Evolutionary conservation across 2,888 invertebrate species (phyloP).

Genomic region (Taphrorychus bicolor): DNA sequence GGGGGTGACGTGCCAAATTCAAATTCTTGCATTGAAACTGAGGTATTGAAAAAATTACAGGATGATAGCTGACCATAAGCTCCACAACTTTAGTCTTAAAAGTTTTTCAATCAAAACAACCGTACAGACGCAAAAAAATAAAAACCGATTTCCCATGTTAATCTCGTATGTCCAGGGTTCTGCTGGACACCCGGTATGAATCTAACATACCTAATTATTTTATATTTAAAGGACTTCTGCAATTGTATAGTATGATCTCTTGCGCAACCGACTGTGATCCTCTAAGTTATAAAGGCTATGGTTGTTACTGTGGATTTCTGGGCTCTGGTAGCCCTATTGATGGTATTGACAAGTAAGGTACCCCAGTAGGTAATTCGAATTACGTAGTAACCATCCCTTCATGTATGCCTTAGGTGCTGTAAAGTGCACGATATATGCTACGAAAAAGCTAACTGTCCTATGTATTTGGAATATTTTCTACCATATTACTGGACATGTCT

Average conservation of each 20-base stretch:
- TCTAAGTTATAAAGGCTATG: constrained; percentile 83
- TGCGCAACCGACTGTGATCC: constrained; percentile 89
- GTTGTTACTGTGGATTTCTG: constrained; percentile 88
- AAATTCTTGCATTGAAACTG: too few relatives aligned
- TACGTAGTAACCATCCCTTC: background rate
- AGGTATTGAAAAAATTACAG: too few relatives aligned
- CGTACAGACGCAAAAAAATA: too few relatives aligned
- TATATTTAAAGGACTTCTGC: constrained; percentile 66
- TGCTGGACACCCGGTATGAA: too few relatives aligned
- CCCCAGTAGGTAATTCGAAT: background rate
- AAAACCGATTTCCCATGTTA: too few relatives aligned
- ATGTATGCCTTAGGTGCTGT: constrained; percentile 71
- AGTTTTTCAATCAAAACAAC: too few relatives aligned
- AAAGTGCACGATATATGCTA: constrained; percentile 88
- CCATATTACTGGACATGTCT: constrained; percentile 90
- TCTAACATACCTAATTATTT: background rate
- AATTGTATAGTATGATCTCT: constrained; percentile 85
- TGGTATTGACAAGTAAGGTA: constrained; percentile 76
- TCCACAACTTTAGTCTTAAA: too few relatives aligned
- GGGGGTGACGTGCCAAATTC: too few relatives aligned
- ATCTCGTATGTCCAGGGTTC: too few relatives aligned
- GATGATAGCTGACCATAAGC: too few relatives aligned
- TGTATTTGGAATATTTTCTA: constrained; percentile 83
- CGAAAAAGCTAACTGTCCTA: constrained; percentile 77
- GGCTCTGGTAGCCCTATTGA: constrained; percentile 82